phyloP scores from a whole-genome alignment of 2,888 invertebrate genomes.

The Conchocele bisecta region DNA sequence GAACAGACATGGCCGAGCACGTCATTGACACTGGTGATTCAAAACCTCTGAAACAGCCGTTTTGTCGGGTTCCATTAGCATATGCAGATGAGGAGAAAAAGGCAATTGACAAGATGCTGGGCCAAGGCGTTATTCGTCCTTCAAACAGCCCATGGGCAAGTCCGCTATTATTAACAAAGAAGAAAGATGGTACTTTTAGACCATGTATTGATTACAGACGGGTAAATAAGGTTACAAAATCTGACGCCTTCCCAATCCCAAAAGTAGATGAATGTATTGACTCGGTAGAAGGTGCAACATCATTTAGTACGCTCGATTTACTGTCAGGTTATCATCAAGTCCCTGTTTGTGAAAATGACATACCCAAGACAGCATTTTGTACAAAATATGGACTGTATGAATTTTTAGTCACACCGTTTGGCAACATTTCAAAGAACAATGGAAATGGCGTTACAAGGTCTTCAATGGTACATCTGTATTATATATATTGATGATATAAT shows the following conservation, averaged over 20 bases:
- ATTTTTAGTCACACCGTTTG: conserved; percentile 42
- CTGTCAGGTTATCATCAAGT: conserved; percentile 48
- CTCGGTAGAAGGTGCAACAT: conserved; percentile 33
- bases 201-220: conserved; percentile 44
- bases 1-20: conserved; percentile 23
- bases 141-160: conserved; percentile 42
- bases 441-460: conserved; percentile 43
- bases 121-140: conserved; percentile 23
- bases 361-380: conserved; percentile 55
- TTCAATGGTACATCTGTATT: conserved; percentile 49
- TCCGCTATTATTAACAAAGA: conserved; percentile 32
- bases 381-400: conserved; percentile 51
- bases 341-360: conserved; percentile 37
- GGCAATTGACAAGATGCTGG: conserved; percentile 20
- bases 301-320: conserved; percentile 44
- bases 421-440: conserved; percentile 51
- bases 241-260: conserved; percentile 50
- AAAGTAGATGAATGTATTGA: conserved; percentile 53
- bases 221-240: conserved; percentile 38
- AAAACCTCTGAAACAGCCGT: conserved; percentile 28
- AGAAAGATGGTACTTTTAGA: conserved; percentile 41
- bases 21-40: conserved; percentile 30
- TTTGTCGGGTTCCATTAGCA: conserved; percentile 19
- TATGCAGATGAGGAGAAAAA: conserved; percentile 31
- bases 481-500: conserved; percentile 53